Evolutionary conservation across 2,888 invertebrate species (phyloP), one percentile per base, ranked within the genome.

Genomic region (Carpatolechia fugitivella): DNA sequence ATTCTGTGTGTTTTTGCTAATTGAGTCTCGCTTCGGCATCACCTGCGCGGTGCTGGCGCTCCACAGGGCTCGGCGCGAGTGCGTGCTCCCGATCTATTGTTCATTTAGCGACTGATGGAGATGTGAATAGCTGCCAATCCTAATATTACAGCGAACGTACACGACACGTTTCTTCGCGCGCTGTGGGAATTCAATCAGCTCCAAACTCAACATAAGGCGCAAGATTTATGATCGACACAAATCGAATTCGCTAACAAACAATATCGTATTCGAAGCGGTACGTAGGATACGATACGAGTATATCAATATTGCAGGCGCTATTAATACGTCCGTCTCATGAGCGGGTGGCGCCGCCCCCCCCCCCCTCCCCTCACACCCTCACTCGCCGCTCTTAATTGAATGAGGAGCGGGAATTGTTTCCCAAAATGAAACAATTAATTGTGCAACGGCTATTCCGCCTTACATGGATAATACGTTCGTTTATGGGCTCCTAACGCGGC

Each of bases 401-500:
- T 90, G 90, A 90, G 90, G 89, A 90, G 89, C 88, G 89, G 89
- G 88, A 90, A 90, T 89, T 90, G 90, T 90, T 89, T 90, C 90
- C 90, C 89, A 89, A 90, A 90, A 90, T 90, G 89, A 90, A 90
- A 90, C 90, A 90, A 90, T 90, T 90, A 90, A 90, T 90, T 90
- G 90, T 90, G 90, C 89, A 90, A 90, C 89, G 90, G 90, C 89
- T 88, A 90, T 90, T 87, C 82, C 87, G 90, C 88, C 90, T 90
- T 90, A 90, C 89, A 90, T 90, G 90, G 90, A 89, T 90, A 90
- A 90, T 89, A 88, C 88, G 89, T 87, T 85, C 90, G 89, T 90
- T 89, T 89, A 89, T 89, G 82, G 88, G 80, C 86, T 86, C 86
- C 90, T 89, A 89, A 87, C 90, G 89, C 85, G 89, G 87, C 85